phyloP scores from a whole-genome alignment of 2,888 invertebrate genomes.

The Cerastoderma edule region DNA sequence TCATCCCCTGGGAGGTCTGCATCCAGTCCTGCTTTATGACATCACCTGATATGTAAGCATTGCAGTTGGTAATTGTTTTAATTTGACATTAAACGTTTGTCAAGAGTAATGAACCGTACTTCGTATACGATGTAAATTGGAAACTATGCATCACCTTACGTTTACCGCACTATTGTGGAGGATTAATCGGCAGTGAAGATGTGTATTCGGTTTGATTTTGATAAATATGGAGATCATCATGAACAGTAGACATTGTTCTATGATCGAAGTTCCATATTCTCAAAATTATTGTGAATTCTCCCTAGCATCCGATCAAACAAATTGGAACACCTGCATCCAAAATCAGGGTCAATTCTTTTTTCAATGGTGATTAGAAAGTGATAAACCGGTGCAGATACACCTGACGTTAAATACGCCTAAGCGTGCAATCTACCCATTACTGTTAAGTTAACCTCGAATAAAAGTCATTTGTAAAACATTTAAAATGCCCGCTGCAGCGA shows the following conservation, averaged over 20 bases:
- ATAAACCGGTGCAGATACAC: constrained; percentile 10
- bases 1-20: too few species aligned
- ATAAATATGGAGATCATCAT: too few species aligned
- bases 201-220: too few species aligned
- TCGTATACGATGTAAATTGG: neutral
- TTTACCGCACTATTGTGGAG: too few species aligned
- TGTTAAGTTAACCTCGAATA: constrained; percentile 12
- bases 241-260: too few species aligned
- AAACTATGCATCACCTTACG: neutral
- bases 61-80: constrained; percentile 6
- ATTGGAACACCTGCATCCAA: too few species aligned
- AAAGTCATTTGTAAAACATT: constrained; percentile 22
- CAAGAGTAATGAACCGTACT: neutral
- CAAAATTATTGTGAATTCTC: too few species aligned
- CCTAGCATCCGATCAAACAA: too few species aligned
- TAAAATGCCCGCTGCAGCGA: constrained; percentile 21
- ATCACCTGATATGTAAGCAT: constrained; percentile 8
- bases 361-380: constrained; percentile 17
- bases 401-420: constrained; percentile 7
- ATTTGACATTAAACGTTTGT: constrained; percentile 23
- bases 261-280: too few species aligned
- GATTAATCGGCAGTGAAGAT: too few species aligned
- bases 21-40: constrained; percentile 1
- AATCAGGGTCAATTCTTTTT: too few species aligned
- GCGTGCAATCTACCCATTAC: constrained; percentile 24